Evolutionary conservation across 2,797 vertebrate genomes (phyloP).

Genomic region (Alcedo atthis): DNA sequence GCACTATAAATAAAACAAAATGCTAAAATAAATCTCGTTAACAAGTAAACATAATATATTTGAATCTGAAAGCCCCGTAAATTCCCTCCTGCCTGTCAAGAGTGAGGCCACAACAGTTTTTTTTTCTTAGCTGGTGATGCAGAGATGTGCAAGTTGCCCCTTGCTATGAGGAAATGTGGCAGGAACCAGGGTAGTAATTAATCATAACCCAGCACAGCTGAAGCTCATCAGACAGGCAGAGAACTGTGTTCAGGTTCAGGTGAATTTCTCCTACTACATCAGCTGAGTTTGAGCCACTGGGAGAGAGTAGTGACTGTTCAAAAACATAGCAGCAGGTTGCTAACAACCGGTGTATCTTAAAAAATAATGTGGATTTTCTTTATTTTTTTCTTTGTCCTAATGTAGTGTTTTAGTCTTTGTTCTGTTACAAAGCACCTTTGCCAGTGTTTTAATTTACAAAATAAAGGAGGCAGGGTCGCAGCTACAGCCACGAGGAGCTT

Average conservation of each 20-base stretch:
- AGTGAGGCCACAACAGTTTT: not conserved
- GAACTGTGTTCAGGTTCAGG: not conserved
- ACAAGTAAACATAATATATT: constrained; percentile 36
- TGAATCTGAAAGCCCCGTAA: not conserved
- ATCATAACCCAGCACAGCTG: not conserved
- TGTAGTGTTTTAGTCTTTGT: not conserved
- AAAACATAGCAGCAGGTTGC: not conserved
- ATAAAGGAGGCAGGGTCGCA: not conserved
- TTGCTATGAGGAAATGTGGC: not conserved
- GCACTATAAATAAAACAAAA: constrained; percentile 51
- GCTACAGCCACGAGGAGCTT: accelerated
- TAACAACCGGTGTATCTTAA: not conserved
- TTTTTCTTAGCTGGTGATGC: constrained; percentile 1
- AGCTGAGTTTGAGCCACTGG: not conserved
- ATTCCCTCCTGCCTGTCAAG: constrained; percentile 15
- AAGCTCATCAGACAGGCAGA: not conserved
- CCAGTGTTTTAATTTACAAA: not conserved
- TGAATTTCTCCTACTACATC: not conserved
- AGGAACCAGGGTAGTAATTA: constrained; percentile 24
- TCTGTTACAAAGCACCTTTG: not conserved
- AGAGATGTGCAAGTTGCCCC: not conserved
- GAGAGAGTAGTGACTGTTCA: not conserved
- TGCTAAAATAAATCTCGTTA: constrained; percentile 50
- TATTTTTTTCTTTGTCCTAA: not conserved
- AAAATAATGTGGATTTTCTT: not conserved